Conservation (phyloP, 2,797 vertebrate genomes). For the Gallinago stenura region DNA sequence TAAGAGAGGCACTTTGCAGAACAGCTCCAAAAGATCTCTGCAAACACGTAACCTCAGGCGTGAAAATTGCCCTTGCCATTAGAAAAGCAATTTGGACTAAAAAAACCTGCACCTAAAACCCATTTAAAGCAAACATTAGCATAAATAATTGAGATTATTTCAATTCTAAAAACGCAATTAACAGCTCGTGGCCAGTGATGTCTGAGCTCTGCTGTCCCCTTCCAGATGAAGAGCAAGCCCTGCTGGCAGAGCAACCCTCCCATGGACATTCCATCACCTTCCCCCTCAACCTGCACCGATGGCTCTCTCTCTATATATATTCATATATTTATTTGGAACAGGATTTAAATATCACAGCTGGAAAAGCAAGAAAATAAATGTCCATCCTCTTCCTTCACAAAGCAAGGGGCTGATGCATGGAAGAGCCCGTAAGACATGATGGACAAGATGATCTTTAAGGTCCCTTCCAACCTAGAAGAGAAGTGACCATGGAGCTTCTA, state of each 20-base stretch:
- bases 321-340: background rate
- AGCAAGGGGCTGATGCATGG: background rate
- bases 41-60: fast-evolving
- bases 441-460: too few relatives aligned
- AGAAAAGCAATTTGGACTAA: background rate
- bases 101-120: background rate
- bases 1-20: background rate
- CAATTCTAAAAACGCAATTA: background rate
- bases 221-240: background rate
- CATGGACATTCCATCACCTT: fast-evolving
- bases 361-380: background rate
- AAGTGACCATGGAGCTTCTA: background rate
- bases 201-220: background rate
- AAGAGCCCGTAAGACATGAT: background rate
- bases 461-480: too few relatives aligned
- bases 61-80: background rate
- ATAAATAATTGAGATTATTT: background rate
- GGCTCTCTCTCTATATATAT: background rate
- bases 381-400: background rate
- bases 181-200: background rate
- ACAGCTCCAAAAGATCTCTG: background rate
- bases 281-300: too few relatives aligned
- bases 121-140: background rate
- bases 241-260: too few relatives aligned
- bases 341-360: background rate